Base-by-base conservation (phyloP, 2,888 invertebrate genomes). In the Orthosia gracilis region DNA sequence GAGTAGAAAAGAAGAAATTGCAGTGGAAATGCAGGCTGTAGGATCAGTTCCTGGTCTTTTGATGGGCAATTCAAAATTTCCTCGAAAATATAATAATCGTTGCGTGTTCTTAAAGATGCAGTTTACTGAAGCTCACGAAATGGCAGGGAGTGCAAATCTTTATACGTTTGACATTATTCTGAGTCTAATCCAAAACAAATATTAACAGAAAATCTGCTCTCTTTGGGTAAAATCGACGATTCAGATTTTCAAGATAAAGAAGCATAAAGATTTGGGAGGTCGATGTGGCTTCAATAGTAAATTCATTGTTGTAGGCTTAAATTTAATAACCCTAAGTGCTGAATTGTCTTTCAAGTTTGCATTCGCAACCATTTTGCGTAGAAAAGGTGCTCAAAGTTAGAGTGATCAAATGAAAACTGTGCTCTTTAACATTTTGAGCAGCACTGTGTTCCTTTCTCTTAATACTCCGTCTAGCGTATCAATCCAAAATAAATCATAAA, bases 401-500 rank as follows among this genome's bases (percentile, higher is more conserved):
- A 21, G 4, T 17, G 15, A 47, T 13, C 17, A 21, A 15, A 18
- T n/a, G 11, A 68, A 40, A 40, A 69, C 12, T 52, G 23, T 45
- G 2, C 23, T n/a, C 40, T 40, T 40, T 40, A 40, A 9, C 40
- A 9, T 40, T 40, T 9, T 40, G 40, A 40, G 40, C 1, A 64
- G 23, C 64, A n/a, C 17, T n/a, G 9, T 67, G 13, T 18, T 40
- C 26, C 31, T 21, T 2, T 52, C 17, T 17, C 45, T 26, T 21
- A 69, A 13, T 11, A 17, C 13, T 18, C 50, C 31, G 13, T 5
- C 13, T 50, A 71, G 49, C 80, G 23, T 77, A 23, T 23, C 13
- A 59, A 40, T 64, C 40, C 2, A 52, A 76, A 61, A 79, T 75
- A 75, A 81, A 82, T 82, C 78, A 78, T 84, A 31, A 40, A n/a